Base-by-base conservation (phyloP, 2,113 vertebrate species). In the Athene noctua region DNA sequence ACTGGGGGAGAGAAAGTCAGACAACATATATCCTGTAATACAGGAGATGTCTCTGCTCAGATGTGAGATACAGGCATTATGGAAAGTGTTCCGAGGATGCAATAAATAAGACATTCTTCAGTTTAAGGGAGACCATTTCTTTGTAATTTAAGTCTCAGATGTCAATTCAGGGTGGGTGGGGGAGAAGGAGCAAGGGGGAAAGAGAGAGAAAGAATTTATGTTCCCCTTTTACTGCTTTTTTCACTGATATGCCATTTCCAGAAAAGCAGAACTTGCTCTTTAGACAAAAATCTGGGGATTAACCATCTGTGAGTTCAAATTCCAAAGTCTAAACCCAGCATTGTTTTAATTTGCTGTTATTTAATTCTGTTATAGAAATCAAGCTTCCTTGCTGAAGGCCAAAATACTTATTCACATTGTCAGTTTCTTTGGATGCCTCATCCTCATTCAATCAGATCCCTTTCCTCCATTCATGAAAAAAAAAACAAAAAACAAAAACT, bases 141-240 rank as follows among this genome's bases (percentile, higher is more conserved):
- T 62, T 52, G 4, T 18, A 71, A 26, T 47, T 25, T 47, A 67
- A 58, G 7, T 36, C n/a, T 55, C 34, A 55, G 42, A 32, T 70
- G 15, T 74, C 42, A 67, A 0, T 15, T 13, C 0, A 0, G 18
- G 3, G 4, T 2, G 1, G 1, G 5, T 10, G 2, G 3, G 9
- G 15, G 4, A 38, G 9, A 80, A 32, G 27, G 5, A 15, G 11
- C 12, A 47, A 47, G 8, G 4, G 23, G 5, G 4, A 11, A 40
- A 30, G 3, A 12, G 19, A 61, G 16, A 44, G 8, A 46, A 36
- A 71, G 5, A 75, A 44, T n/a, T 44, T 38, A 16, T 58, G 2
- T 26, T 81, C 13, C 6, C 6, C 3, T 63, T 74, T 63, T 4
- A 3, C 8, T 40, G 5, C 1, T 20, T 49, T 83, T 66, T 63